phyloP scores from a whole-genome alignment of 2,797 vertebrate species.

The Thalassophryne amazonica region DNA sequence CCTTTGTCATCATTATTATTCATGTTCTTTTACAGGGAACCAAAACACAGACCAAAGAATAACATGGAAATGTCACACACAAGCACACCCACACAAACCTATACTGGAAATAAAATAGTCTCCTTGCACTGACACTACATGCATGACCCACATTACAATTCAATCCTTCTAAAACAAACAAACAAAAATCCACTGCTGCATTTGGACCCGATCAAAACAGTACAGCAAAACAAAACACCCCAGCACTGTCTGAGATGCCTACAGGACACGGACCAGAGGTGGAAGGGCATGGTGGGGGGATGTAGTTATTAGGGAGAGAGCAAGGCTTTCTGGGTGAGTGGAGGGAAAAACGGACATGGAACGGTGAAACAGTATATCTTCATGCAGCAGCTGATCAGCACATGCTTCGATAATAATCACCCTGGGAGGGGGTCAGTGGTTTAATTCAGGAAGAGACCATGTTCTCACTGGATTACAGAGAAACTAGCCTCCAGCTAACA shows the following conservation, averaged over 20 bases:
- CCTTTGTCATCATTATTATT: slow-evolving; percentile 11
- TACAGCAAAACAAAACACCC: slow-evolving; percentile 35
- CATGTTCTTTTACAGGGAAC: slow-evolving; percentile 24
- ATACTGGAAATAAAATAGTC: slow-evolving; percentile 37
- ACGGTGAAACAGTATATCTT: slow-evolving; percentile 21
- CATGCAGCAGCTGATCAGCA: slow-evolving; percentile 70
- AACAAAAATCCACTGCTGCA: slow-evolving; percentile 37
- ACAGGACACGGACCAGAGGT: slow-evolving; percentile 17
- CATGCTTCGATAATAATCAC: slow-evolving; percentile 59
- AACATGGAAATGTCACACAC: slow-evolving; percentile 31
- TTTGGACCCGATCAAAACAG: slow-evolving; percentile 42
- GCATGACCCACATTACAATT: slow-evolving; percentile 43
- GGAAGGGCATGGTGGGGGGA: background rate
- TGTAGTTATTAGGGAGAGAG: slow-evolving; percentile 7
- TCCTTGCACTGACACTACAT: slow-evolving; percentile 44
- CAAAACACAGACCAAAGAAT: slow-evolving; percentile 11
- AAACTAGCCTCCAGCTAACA: slow-evolving; percentile 2
- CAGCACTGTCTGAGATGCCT: slow-evolving; percentile 24
- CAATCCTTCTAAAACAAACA: slow-evolving; percentile 2
- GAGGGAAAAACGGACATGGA: slow-evolving; percentile 12
- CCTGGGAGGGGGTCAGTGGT: slow-evolving; percentile 13
- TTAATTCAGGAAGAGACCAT: slow-evolving; percentile 62
- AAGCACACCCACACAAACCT: slow-evolving; percentile 55
- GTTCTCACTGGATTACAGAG: slow-evolving; percentile 37
- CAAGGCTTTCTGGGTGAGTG: slow-evolving; percentile 42